These are phyloP conservation scores for Spondyliosoma cantharus DNA, from an alignment of 2,797 vertebrate species.

Conservation along the genomic window DNA sequence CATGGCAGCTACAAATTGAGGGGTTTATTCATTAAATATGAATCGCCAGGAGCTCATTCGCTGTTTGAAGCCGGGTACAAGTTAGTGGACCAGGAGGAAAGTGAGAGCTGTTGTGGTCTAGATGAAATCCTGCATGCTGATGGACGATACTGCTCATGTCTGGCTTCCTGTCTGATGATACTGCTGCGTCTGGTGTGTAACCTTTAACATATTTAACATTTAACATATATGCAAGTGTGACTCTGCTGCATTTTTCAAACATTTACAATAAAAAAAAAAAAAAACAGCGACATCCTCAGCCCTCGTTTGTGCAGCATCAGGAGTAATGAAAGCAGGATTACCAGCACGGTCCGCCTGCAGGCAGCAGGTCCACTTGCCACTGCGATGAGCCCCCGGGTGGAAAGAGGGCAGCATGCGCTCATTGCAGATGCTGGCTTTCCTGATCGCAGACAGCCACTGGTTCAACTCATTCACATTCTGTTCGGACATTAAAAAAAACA, in stretches of 20 bases:
- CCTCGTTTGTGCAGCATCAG: background rate
- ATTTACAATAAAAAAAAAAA: background rate
- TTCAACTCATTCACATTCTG: slow-evolving; percentile 93
- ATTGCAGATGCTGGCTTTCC: slow-evolving; percentile 90
- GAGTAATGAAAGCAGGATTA: slow-evolving; percentile 68
- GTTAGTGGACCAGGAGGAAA: background rate
- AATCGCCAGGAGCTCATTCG: slow-evolving; percentile 22
- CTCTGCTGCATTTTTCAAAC: background rate
- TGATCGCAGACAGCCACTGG: slow-evolving; percentile 93
- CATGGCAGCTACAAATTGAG: slow-evolving; percentile 39
- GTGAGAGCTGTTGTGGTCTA: background rate
- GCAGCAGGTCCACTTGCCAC: slow-evolving; percentile 93
- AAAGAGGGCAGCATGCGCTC: slow-evolving; percentile 87
- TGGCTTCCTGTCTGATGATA: slow-evolving; percentile 5
- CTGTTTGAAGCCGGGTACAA: slow-evolving; percentile 19
- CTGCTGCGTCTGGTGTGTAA: background rate
- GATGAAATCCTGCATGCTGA: slow-evolving; percentile 2
- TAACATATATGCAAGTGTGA: background rate
- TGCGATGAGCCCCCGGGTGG: slow-evolving; percentile 89
- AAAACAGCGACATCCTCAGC: background rate
- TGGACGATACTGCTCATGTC: background rate
- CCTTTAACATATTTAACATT: background rate
- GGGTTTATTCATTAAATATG: slow-evolving; percentile 36
- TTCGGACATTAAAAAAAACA: slow-evolving; percentile 18
- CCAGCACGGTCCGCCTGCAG: slow-evolving; percentile 85